These are phyloP conservation scores for Enteromius treurensis DNA, from an alignment of 2,797 vertebrate species.

Conservation along the genomic window DNA sequence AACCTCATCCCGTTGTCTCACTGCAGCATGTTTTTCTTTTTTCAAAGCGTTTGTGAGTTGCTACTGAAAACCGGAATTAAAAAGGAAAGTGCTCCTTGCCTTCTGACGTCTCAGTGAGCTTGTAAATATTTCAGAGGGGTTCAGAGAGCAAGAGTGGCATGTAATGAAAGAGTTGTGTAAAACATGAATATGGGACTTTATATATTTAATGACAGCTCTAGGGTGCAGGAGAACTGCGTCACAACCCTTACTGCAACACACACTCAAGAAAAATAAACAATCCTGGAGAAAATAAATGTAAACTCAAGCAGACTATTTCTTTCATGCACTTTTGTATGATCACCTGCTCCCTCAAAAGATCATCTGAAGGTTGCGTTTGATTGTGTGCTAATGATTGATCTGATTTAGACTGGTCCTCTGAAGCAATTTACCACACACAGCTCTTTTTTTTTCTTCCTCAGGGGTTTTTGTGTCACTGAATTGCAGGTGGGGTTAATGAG, in stretches of 20 bases:
- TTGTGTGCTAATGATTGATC: conserved; percentile 29
- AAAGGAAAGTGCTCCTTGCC: conserved; percentile 16
- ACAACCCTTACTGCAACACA: neutral
- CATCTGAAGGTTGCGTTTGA: conserved; percentile 35
- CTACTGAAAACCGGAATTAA: conserved; percentile 39
- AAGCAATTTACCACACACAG: conserved; percentile 51
- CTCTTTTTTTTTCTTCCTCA: conserved; percentile 13
- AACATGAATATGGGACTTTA: conserved; percentile 39
- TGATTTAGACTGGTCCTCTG: conserved; percentile 25
- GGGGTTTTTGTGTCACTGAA: conserved; percentile 47
- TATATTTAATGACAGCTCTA: conserved; percentile 36
- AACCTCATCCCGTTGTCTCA: conserved; percentile 29
- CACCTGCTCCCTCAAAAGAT: conserved; percentile 18
- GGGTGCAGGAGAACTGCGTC: conserved; percentile 12
- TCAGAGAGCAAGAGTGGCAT: conserved; percentile 21
- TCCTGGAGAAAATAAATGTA: conserved; percentile 33
- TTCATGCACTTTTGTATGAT: conserved; percentile 16
- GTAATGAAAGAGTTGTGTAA: conserved; percentile 31
- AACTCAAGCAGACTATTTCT: conserved; percentile 6
- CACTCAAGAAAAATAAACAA: conserved; percentile 20
- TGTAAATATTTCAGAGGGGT: conserved; percentile 47
- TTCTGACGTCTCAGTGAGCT: conserved; percentile 17
- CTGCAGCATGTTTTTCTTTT: neutral
- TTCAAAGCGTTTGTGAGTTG: conserved; percentile 19
- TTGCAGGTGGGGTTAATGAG: conserved; percentile 61